These are phyloP conservation scores for Cyprinodon variegatus DNA, from an alignment of 2,113 vertebrate genomes.

Conservation along the genomic window DNA sequence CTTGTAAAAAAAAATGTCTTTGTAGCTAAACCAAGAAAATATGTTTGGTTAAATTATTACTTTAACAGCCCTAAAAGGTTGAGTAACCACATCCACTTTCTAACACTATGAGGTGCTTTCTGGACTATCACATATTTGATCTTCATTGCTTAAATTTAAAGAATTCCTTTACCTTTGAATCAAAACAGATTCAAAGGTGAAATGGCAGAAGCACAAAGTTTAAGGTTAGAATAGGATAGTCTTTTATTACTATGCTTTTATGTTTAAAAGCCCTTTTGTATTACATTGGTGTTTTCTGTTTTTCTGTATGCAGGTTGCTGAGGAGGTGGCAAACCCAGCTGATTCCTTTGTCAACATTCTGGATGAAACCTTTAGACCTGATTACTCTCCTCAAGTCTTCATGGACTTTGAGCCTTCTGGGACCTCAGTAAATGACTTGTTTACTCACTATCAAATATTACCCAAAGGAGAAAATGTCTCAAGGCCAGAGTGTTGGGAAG, in stretches of 20 bases:
- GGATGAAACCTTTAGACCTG: constrained; percentile 38
- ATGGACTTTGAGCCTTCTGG: constrained; percentile 40
- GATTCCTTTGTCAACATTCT: constrained; percentile 26
- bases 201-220: no score
- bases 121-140: no score
- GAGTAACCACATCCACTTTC: no score
- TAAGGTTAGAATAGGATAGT: no score
- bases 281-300: constrained; percentile 20
- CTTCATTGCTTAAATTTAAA: no score
- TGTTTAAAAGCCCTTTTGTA: not conserved
- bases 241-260: not conserved
- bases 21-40: no score
- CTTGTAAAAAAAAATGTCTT: no score
- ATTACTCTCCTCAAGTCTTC: constrained; percentile 31
- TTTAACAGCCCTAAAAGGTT: no score
- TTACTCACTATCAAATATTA: constrained; percentile 10
- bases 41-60: no score
- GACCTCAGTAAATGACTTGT: constrained; percentile 18
- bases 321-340: constrained; percentile 38
- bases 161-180: no score
- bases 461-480: constrained; percentile 16
- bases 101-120: no score
- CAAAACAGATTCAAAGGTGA: no score
- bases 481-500: constrained; percentile 28
- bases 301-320: constrained; percentile 45